Conservation (phyloP, 92 coral and sea anemone genomes). For the Anthopleura xanthogrammica region DNA sequence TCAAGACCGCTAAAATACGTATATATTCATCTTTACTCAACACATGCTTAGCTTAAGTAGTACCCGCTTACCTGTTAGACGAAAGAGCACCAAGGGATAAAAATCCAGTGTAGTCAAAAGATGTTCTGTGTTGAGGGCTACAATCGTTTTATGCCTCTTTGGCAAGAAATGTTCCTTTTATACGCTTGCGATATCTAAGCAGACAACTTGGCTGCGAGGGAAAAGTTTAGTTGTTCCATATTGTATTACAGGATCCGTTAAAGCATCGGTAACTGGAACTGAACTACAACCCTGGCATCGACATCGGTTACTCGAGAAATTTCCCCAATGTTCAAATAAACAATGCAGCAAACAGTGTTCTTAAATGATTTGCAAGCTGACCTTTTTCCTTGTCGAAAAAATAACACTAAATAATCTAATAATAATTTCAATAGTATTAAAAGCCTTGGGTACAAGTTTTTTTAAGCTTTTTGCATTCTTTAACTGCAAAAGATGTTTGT, state of each 20-base stretch:
- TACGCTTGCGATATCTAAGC: neutral
- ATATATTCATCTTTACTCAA: no score
- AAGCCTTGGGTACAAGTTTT: neutral
- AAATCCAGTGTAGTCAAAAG: neutral
- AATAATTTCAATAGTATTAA: slow-evolving; percentile 2
- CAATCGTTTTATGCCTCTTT: neutral
- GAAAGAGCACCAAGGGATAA: neutral
- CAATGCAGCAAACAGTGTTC: neutral
- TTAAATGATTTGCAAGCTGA: neutral
- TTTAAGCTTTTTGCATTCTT: neutral
- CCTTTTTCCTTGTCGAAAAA: neutral
- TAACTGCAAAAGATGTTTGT: neutral
- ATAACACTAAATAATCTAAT: neutral
- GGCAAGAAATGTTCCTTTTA: neutral
- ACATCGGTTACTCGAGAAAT: neutral
- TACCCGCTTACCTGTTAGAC: neutral
- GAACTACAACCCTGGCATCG: neutral
- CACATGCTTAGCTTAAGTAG: no score
- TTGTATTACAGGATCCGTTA: neutral
- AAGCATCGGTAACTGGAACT: neutral
- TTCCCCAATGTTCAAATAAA: neutral
- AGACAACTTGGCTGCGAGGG: neutral
- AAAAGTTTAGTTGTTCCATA: neutral
- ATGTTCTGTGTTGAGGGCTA: neutral
- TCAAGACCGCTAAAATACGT: no score